Conservation (phyloP, 92 coral and sea anemone species). For the Umimayanthus kanabou region DNA sequence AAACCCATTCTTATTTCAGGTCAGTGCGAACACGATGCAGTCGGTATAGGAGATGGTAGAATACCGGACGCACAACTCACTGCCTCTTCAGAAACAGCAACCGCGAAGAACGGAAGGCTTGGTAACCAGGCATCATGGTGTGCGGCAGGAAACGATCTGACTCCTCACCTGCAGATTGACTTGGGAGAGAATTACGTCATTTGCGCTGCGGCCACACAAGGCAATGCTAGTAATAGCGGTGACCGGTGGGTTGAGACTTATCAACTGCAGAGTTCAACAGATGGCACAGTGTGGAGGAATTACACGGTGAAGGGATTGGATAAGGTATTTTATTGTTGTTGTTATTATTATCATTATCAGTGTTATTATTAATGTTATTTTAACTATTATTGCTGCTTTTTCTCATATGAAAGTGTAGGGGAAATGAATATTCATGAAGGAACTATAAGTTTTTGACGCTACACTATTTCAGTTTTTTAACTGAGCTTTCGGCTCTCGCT, state of each 20-base stretch:
- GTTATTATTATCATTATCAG: too few relatives aligned
- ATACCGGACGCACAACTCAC: conserved; percentile 13
- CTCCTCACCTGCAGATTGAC: conserved; percentile 5
- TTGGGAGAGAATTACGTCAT: background rate
- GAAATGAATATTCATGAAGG: too few relatives aligned
- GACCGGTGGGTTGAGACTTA: background rate
- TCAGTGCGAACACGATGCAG: background rate
- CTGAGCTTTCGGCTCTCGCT: too few relatives aligned
- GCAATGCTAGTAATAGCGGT: background rate
- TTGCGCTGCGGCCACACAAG: conserved; percentile 9
- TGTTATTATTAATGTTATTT: too few relatives aligned
- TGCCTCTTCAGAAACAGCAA: conserved; percentile 10
- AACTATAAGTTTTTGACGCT: too few relatives aligned
- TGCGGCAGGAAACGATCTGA: background rate
- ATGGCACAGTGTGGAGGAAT: background rate
- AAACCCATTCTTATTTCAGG: background rate
- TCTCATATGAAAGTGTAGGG: too few relatives aligned
- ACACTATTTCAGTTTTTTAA: too few relatives aligned
- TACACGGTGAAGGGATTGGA: background rate
- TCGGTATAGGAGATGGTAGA: conserved; percentile 9
- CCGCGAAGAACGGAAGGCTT: background rate
- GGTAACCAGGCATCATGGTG: background rate
- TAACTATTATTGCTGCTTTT: too few relatives aligned
- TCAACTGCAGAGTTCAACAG: background rate
- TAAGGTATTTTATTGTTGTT: background rate